Evolutionary conservation across 2,888 invertebrate genomes (phyloP).

Genomic region (Catocala nupta): DNA sequence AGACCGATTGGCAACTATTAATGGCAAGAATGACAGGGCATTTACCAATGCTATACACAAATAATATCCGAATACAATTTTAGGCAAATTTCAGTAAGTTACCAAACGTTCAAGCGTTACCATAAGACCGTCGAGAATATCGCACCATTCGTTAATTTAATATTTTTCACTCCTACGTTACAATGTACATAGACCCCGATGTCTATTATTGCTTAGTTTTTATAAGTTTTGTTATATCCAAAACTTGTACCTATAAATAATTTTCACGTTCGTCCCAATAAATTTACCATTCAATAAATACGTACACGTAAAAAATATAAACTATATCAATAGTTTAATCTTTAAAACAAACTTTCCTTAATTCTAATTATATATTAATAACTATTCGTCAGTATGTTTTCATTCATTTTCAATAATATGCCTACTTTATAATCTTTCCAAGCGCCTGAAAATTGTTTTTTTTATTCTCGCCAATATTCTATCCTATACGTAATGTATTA

Average conservation of each 20-base stretch:
- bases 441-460: constrained; percentile 79
- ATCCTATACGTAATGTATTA: constrained; percentile 76
- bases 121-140: constrained; percentile 81
- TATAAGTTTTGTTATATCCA: constrained; percentile 83
- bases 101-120: constrained; percentile 73
- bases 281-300: constrained; percentile 88
- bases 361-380: constrained; percentile 86
- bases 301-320: constrained; percentile 88
- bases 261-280: constrained; percentile 86
- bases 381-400: constrained; percentile 86
- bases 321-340: constrained; percentile 88
- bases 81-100: constrained; percentile 78
- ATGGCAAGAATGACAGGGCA: constrained; percentile 79
- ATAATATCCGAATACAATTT: constrained; percentile 79
- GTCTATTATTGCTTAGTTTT: constrained; percentile 87
- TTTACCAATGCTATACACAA: constrained; percentile 75
- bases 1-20: constrained; percentile 51
- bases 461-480: constrained; percentile 74
- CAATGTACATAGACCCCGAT: constrained; percentile 84
- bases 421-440: constrained; percentile 87
- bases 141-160: constrained; percentile 84
- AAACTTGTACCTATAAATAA: constrained; percentile 86
- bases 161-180: constrained; percentile 80
- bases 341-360: constrained; percentile 86
- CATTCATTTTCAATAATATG: constrained; percentile 85